Evolutionary conservation across 2,888 invertebrate species (phyloP), one percentile per base, ranked within the genome.

Genomic region (Dasypogon diadema): DNA sequence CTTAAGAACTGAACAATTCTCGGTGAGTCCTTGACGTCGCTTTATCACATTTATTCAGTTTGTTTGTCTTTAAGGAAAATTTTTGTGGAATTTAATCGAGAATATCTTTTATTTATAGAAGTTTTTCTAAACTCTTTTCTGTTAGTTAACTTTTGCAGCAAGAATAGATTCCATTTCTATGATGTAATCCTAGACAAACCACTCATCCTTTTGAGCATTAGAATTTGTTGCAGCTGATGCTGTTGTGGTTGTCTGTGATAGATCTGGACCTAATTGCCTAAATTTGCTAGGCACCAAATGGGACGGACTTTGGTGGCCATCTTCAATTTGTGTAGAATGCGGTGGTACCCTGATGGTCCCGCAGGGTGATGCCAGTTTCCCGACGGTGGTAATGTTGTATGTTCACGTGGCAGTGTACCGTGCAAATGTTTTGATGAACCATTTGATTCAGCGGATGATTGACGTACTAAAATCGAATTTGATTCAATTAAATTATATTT

Each of bases 331-430:
- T 82, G 86, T 86, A 83, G 85, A 84, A 83, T 86, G 86, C 85
- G 85, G 85, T 83, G 85, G 86, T 86, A 86, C 86, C 86, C 79
- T 84, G 82, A 86, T 85, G 85, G 87, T 86, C 93, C 94, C 94
- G 92, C 95, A 95, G 95, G 95, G 95, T 91, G 94, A 92, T 90
- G 91, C 94, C 93, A 94, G 95, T 95, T 95, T 95, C 94, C 95
- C 95, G 93, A 92, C 88, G 87, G 87, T 86, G 88, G 89, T 87
- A 89, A 88, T 85, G 87, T 88, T 85, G 87, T 85, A 82, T 86
- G 87, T 79, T 88, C 88, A 83, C 87, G 87, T 85, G 86, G 88
- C 85, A 86, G 83, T 87, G 88, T 90, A 88, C 85, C 89, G 55
- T 89, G 89, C 87, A 89, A 86, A 86, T 87, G 87, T 81, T 88